Evolutionary conservation across 1,140 invertebrate species (phyloP), one percentile per base, ranked within the genome.

Genomic region (Psilanteris sp.): DNA sequence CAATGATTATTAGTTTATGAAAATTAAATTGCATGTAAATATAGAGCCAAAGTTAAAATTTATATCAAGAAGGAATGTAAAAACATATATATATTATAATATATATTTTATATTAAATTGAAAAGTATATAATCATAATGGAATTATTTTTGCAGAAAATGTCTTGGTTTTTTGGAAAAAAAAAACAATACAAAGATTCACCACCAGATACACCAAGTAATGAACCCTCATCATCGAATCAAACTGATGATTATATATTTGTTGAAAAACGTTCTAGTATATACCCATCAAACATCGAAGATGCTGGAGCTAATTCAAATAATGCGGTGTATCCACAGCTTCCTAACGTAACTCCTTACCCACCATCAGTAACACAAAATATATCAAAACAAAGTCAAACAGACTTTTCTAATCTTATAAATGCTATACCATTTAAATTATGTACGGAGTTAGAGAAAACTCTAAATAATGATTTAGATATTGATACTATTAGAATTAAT

Each of bases 91-190:
- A n/a, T n/a, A n/a, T n/a, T n/a, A 20, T 20, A 20, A 20, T 20
- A 3, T 20, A 20, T 20, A 20, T 3, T 20, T 20, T 20, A 20
- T 20, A n/a, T n/a, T n/a, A n/a, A n/a, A n/a, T n/a, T n/a, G n/a
- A n/a, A n/a, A n/a, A n/a, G n/a, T n/a, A n/a, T n/a, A n/a, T n/a
- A n/a, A n/a, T n/a, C n/a, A n/a, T n/a, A n/a, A n/a, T n/a, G n/a
- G n/a, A n/a, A 52, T 22, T 24, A 32, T 24, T 61, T 29, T 79
- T 78, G 15, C 20, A 81, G 77, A 83, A 70, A 62, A 88, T 88
- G 86, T 87, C 87, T 66, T 89, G 88, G 88, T 81, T 88, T 3
- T 89, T 89, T 74, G 85, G 87, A 1, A 87, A 81, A 67, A 89
- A 88, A 22, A 88, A 89, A 37, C 77, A 83, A 2, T 75, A 82